Evolutionary conservation across 2,113 vertebrate genomes (phyloP).

Genomic region (Gobius niger): DNA sequence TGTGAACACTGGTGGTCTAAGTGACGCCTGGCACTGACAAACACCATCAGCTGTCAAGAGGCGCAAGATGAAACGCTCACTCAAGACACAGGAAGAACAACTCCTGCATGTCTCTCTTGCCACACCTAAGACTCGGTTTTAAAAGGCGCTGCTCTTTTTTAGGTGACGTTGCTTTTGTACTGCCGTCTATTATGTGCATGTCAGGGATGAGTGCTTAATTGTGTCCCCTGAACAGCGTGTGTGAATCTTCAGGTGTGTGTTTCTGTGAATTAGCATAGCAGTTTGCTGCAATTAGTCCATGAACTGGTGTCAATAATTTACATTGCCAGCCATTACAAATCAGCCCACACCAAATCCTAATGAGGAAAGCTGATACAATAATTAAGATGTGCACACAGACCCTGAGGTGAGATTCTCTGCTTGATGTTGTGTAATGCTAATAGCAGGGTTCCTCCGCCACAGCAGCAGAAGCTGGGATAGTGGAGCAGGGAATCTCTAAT

Average conservation of each 20-base stretch:
- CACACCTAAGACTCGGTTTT: constrained; percentile 28
- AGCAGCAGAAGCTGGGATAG: constrained; percentile 29
- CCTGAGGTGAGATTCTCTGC: constrained; percentile 56
- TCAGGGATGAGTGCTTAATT: constrained; percentile 9
- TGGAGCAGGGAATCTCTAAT: constrained; percentile 66
- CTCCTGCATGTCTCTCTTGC: constrained; percentile 13
- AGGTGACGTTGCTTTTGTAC: constrained; percentile 21
- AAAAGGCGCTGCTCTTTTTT: constrained; percentile 36
- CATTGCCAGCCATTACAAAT: constrained; percentile 44
- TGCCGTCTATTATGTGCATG: background rate
- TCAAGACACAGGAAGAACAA: constrained; percentile 29
- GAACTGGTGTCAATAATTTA: constrained; percentile 64
- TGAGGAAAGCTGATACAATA: constrained; percentile 66
- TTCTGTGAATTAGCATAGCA: constrained; percentile 29
- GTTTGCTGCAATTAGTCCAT: constrained; percentile 45
- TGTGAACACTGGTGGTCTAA: constrained; percentile 38
- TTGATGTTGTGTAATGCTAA: constrained; percentile 52
- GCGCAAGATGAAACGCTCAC: constrained; percentile 46
- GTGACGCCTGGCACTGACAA: constrained; percentile 44
- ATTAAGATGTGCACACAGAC: constrained; percentile 63
- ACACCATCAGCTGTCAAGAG: constrained; percentile 60
- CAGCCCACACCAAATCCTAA: constrained; percentile 46
- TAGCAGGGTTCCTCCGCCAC: constrained; percentile 56
- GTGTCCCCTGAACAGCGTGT: background rate
- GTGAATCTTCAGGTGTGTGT: background rate